A percentile compares a stretch with the other conserved stretches of the same genome.
Evolutionary conservation across 2,888 invertebrate species (phyloP).

Genomic region (Charanyca ferruginea): DNA sequence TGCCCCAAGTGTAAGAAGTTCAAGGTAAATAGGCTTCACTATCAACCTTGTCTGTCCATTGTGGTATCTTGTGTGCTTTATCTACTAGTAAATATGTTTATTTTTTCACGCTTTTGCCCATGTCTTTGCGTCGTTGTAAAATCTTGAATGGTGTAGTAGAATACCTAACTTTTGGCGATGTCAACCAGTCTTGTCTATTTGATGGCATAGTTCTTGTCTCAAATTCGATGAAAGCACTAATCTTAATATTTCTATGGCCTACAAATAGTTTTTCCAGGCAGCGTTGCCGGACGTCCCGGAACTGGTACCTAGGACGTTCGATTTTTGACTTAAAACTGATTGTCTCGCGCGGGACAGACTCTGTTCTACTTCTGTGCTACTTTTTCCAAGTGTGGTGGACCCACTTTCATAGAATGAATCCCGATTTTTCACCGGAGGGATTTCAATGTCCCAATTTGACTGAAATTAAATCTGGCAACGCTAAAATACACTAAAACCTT

Average conservation of each 20-base stretch:
- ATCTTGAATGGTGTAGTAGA: neutral
- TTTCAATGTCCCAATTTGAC: too few species aligned
- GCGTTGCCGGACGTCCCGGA: too few species aligned
- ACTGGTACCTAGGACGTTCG: too few species aligned
- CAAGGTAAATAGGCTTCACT: slow-evolving; percentile 40
- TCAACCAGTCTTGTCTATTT: neutral
- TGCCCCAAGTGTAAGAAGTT: slow-evolving; percentile 45
- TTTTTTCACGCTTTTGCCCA: slow-evolving; percentile 31
- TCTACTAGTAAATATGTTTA: slow-evolving; percentile 38
- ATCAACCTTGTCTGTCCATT: slow-evolving; percentile 49
- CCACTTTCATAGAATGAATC: too few species aligned
- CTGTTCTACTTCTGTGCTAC: too few species aligned
- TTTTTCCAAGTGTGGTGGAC: too few species aligned
- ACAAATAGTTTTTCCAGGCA: neutral
- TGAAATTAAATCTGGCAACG: too few species aligned
- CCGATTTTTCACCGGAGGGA: too few species aligned
- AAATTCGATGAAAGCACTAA: neutral
- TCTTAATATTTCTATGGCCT: neutral
- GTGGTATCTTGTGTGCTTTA: slow-evolving; percentile 36
- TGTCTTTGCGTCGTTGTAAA: neutral
- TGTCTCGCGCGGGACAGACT: too few species aligned
- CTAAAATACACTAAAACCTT: too few species aligned
- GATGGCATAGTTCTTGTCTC: neutral
- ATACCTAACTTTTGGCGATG: neutral
- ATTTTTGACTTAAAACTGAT: too few species aligned